phyloP scores from a whole-genome alignment of 2,113 vertebrate species.

The Stigmatopora argus region DNA sequence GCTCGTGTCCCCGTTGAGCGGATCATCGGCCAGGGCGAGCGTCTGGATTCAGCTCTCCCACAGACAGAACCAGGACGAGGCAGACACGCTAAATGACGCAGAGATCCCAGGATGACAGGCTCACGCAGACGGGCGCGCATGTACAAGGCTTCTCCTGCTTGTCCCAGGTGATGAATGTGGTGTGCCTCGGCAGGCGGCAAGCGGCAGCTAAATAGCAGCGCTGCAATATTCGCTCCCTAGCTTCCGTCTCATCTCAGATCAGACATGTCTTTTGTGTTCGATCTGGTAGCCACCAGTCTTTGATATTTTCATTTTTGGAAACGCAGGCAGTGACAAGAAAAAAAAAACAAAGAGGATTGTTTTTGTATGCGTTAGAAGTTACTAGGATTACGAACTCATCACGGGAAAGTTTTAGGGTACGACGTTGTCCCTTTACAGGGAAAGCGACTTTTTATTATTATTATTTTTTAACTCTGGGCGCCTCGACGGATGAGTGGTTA shows the following conservation, averaged over 20 bases:
- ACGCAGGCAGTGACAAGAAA: too few relatives aligned
- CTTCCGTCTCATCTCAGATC: constrained; percentile 49
- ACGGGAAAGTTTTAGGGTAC: too few relatives aligned
- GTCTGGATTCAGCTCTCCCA: constrained; percentile 53
- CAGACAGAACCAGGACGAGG: constrained; percentile 19
- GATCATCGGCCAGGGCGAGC: constrained; percentile 62
- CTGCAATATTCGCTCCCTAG: constrained; percentile 42
- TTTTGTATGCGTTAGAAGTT: too few relatives aligned
- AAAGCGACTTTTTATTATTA: too few relatives aligned
- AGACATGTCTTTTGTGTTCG: constrained; percentile 42
- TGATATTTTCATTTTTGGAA: too few relatives aligned
- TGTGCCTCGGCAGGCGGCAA: constrained; percentile 38
- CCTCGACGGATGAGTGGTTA: too few relatives aligned
- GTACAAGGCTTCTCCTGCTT: constrained; percentile 9
- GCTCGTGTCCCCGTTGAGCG: constrained; percentile 60
- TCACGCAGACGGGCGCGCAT: constrained; percentile 7
- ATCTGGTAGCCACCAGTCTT: constrained; percentile 20
- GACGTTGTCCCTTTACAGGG: too few relatives aligned
- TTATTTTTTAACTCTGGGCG: too few relatives aligned
- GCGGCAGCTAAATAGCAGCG: constrained; percentile 43
- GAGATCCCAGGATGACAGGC: constrained; percentile 24
- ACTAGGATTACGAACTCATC: too few relatives aligned
- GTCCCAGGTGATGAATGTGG: constrained; percentile 31
- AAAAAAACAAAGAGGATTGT: too few relatives aligned
- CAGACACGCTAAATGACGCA: constrained; percentile 21